phyloP scores from a whole-genome alignment of 2,888 invertebrate genomes.

The Lithophane semibrunnea region DNA sequence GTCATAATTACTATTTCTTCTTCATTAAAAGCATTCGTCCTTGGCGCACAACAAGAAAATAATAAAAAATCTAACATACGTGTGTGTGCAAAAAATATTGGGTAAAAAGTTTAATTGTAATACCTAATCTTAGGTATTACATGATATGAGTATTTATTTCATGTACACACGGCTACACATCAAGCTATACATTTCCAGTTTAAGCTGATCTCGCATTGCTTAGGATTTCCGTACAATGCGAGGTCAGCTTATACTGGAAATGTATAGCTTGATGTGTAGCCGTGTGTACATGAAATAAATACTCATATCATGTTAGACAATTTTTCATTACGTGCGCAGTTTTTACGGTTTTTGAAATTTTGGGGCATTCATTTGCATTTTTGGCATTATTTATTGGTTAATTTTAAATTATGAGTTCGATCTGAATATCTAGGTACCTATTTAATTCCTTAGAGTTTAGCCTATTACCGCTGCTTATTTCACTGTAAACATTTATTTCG shows the following conservation, averaged over 20 bases:
- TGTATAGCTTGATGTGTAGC: too few relatives aligned
- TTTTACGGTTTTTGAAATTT: not conserved
- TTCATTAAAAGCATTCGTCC: slow-evolving; percentile 10
- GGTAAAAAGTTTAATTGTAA: not conserved
- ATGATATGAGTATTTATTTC: too few relatives aligned
- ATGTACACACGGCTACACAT: too few relatives aligned
- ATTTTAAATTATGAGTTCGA: slow-evolving; percentile 2
- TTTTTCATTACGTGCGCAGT: not conserved
- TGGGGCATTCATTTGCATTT: not conserved
- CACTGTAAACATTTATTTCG: slow-evolving; percentile 86
- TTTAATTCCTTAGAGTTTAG: slow-evolving; percentile 53
- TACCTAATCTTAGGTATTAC: too few relatives aligned
- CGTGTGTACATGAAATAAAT: not conserved
- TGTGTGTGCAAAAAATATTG: not conserved
- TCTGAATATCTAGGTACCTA: slow-evolving; percentile 13
- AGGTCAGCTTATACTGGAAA: too few relatives aligned
- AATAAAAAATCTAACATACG: not conserved
- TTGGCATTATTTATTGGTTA: not conserved
- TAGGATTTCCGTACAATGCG: too few relatives aligned
- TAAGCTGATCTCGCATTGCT: too few relatives aligned
- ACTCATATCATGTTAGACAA: too few relatives aligned
- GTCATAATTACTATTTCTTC: slow-evolving; percentile 15
- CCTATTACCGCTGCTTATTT: slow-evolving; percentile 73
- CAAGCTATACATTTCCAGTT: too few relatives aligned
- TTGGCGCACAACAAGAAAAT: not conserved